Evolutionary conservation across 2,113 vertebrate genomes (phyloP), one percentile per base, ranked within the genome.

Genomic region (Brachyistius frenatus): DNA sequence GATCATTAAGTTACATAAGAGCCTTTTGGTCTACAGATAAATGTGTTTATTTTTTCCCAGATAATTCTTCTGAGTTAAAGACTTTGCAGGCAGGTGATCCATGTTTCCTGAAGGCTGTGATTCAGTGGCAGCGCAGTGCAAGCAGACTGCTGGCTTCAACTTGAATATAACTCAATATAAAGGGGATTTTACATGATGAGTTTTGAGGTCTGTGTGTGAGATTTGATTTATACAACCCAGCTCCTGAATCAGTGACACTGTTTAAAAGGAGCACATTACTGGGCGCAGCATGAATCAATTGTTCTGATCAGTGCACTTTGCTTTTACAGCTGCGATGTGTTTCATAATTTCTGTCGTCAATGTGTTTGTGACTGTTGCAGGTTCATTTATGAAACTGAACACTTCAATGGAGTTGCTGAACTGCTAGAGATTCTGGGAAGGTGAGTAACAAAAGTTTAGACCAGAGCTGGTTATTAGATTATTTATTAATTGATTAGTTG

Each of bases 351-450:
- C 5, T 67, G 16, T 58, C 16, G 11, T 76, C 46, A 11, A 60
- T 65, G n/a, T 67, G 50, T 55, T 13, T 77, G 35, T 73, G 23
- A 15, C 11, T 41, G 16, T 57, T 67, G 30, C 76, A 95, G 94
- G 88, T 95, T 94, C 85, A 94, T 95, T 67, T 95, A 94, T 63
- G 94, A 95, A 88, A 94, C 91, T 0, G 94, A 94, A 31, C 94
- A 93, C 83, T 95, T 95, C 74, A 95, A 95, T 3, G 94, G 94
- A 53, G 93, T 95, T 0, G 92, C 94, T 36, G 94, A 95, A 80
- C 86, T 95, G 9, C 86, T 95, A 15, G 94, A 95, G 87, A 95
- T 95, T 67, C 90, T 95, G 67, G 94, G 94, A 70, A 95, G 94
- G 94, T 94, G 66, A 93, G 92, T 75, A 30, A 60, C 3, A 32